Evolutionary conservation across 2,113 vertebrate species (phyloP).

Genomic region (Crotalus tigris): DNA sequence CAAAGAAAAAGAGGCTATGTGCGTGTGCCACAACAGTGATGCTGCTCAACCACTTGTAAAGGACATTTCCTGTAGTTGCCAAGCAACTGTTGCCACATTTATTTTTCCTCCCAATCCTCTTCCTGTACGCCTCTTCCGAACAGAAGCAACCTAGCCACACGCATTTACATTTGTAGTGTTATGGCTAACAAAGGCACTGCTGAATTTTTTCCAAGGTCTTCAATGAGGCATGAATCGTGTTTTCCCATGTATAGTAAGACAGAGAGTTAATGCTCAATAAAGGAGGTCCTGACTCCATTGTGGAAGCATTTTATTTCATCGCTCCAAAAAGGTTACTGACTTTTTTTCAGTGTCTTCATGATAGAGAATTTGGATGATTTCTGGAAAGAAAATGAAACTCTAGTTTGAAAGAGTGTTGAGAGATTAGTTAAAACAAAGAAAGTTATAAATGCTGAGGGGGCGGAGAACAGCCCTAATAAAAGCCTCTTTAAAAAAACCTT

Average conservation of each 20-base stretch:
- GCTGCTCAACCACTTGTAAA: not conserved
- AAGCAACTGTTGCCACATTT: not conserved
- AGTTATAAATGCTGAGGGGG: not conserved
- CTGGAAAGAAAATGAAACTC: not conserved
- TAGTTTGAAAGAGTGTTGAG: not conserved
- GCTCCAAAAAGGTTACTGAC: not conserved
- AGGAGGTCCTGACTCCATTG: not conserved
- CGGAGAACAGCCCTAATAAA: not conserved
- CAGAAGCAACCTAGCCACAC: not conserved
- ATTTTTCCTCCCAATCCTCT: not conserved
- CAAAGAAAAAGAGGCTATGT: not conserved
- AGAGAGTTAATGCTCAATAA: not conserved
- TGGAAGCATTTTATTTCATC: not conserved
- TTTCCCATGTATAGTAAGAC: not conserved
- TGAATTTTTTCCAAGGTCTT: not conserved
- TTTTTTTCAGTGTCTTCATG: not conserved
- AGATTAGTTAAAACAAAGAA: not conserved
- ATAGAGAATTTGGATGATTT: not conserved
- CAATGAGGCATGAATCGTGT: not conserved
- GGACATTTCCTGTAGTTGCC: not conserved
- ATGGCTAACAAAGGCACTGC: not conserved
- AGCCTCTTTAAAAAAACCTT: not conserved
- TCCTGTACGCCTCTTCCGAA: not conserved
- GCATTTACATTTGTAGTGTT: not conserved
- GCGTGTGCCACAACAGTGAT: not conserved